Base-by-base conservation (phyloP, 2,888 invertebrate genomes). In the Cryptus armator region DNA sequence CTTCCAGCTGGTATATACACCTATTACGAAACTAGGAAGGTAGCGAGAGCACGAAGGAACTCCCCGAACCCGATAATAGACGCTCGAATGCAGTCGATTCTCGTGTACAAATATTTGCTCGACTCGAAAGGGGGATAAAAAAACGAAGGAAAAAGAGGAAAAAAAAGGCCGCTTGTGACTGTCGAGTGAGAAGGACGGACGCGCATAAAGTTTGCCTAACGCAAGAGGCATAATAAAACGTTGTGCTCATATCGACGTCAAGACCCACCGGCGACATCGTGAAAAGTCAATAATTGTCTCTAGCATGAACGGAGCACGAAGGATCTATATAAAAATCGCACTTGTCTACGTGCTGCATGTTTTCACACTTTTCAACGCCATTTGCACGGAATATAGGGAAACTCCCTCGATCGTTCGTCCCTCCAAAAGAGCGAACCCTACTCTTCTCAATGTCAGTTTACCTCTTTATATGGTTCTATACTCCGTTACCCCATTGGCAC, bases 51-150 rank as follows among this genome's bases (percentile, higher is more conserved):
- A n/a, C 59, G 43, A 29, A 48, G 37, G 24, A 48, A 64, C 68
- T 70, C 51, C 75, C 70, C 70, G 75, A 76, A 68, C 59, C 64
- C 81, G 75, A 81, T 81, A 81, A 81, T 81, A 76, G 75, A 81
- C 70, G 75, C 81, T 76, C 70, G 75, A 76, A 70, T 53, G 75
- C 68, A 81, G 81, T 80, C 79, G 64, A 71, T 81, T 81, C 75
- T 68, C 62, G 48, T 70, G 72, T 70, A 81, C 81, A 81, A 81
- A 81, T 81, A 81, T 81, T 81, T 66, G 46, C 19, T n/a, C 19
- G 51, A 64, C 56, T 70, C 66, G 72, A 64, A 64, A 19, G 53
- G 12, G 16, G 48, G 37, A 19, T 37, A 43, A 71, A 53, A 56
- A 37, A 53, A n/a, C 14, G 16, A 71, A 56, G 43, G 3, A 12